These are phyloP conservation scores for Pachyramphus minor DNA, from an alignment of 2,113 vertebrate species.

Conservation along the genomic window DNA sequence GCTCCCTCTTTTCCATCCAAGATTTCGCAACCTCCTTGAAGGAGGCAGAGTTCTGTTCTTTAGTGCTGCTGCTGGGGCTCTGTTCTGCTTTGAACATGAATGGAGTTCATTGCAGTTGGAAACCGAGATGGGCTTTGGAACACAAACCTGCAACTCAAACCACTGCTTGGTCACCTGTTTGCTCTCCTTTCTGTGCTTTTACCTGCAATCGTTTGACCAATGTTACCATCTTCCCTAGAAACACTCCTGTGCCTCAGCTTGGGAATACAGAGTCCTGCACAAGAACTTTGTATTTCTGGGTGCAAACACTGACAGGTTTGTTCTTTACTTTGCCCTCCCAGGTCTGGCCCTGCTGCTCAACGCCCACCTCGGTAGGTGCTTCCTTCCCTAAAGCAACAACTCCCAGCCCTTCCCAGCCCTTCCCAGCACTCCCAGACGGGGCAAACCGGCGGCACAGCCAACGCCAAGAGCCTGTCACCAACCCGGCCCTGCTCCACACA, in stretches of 20 bases:
- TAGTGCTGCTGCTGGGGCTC: neutral
- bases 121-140: neutral
- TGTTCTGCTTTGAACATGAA: neutral
- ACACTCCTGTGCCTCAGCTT: neutral
- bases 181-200: neutral
- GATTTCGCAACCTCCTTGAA: neutral
- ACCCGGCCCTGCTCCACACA: too few species aligned
- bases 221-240: neutral
- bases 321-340: neutral
- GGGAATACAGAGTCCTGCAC: neutral
- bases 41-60: too few species aligned
- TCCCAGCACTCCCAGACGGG: neutral
- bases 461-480: neutral
- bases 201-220: neutral
- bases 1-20: neutral
- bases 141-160: neutral
- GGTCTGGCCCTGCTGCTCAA: constrained; percentile 44
- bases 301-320: neutral
- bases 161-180: neutral
- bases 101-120: neutral
- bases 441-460: neutral
- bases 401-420: too few species aligned
- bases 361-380: constrained; percentile 31
- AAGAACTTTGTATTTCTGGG: neutral
- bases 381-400: neutral